Evolutionary conservation across 2,113 vertebrate genomes (phyloP), one percentile per base, ranked within the genome.

Genomic region (Phylloscopus trochilus): DNA sequence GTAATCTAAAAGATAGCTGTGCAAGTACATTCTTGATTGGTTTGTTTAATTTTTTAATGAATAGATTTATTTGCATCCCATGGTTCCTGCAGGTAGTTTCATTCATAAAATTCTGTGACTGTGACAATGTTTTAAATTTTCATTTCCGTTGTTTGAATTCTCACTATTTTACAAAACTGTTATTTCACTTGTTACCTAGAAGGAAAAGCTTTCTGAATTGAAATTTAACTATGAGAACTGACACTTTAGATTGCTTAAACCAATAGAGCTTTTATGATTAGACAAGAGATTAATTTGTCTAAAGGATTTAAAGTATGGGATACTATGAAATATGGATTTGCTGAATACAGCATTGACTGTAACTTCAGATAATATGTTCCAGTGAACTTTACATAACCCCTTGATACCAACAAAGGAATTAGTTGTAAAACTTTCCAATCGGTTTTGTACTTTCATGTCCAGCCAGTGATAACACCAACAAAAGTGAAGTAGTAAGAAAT

Each of bases 351-450:
- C 69, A 83, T 89, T 93, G 93, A 95, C 91, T 96, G 28, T 97
- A 97, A 97, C 96, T 94, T 96, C 93, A 96, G 97, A 94, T 96
- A 97, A 88, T 97, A 84, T 97, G 96, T 98, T 98, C 91, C 53
- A 89, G 58, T 98, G 98, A 99, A 99, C 99, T 99, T 98, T 97
- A 90, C 58, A 83, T 98, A 98, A 99, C 98, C 98, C 97, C 96
- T 83, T 96, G 97, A 95, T 99, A 98, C 98, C 98, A 99, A 97
- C 97, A 97, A 96, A 97, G 96, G 98, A 98, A 98, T 99, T 98
- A 99, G 96, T 97, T 98, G 95, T 97, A 97, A 97, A 98, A 96
- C 98, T 99, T 98, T 95, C 97, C 96, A 76, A 94, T 94, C n/a
- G 35, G 83, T 89, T 97, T 96, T 89, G 77, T 97, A 95, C 98